A percentile compares a stretch with the other conserved stretches of the same genome.
Conservation (phyloP, 2,113 vertebrate genomes). For the Trogon surrucura region DNA sequence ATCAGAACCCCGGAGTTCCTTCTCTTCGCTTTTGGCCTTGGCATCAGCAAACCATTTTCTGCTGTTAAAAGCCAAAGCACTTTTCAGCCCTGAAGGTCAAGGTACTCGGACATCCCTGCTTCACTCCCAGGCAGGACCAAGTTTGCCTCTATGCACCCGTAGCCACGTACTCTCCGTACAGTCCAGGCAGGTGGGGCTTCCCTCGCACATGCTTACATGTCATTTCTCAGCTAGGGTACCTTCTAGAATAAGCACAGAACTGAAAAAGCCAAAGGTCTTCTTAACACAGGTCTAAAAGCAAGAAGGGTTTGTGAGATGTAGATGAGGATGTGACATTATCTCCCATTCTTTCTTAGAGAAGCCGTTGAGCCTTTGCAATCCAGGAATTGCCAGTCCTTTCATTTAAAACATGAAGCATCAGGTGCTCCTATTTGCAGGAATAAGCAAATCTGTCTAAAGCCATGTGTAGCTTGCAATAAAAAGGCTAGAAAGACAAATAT, state of each 20-base stretch:
- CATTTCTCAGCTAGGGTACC: neutral
- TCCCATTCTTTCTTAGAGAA: neutral
- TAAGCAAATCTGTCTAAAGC: neutral
- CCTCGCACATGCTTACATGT: rapidly evolving
- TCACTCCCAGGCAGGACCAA: neutral
- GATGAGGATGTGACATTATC: neutral
- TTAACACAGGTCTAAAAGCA: neutral
- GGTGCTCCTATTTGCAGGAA: neutral
- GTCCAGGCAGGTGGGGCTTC: neutral
- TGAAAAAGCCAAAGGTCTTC: neutral
- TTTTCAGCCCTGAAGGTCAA: neutral
- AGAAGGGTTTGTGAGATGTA: neutral
- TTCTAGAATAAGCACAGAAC: neutral
- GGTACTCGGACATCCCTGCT: neutral
- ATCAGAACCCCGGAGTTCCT: neutral
- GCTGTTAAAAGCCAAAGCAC: neutral
- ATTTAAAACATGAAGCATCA: neutral
- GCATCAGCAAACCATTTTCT: neutral
- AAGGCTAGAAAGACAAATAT: neutral
- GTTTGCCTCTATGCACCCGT: neutral
- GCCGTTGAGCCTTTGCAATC: neutral
- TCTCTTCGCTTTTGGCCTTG: neutral
- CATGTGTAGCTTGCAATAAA: neutral
- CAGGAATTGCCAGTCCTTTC: neutral
- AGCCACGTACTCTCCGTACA: neutral